Evolutionary conservation across 2,113 vertebrate genomes (phyloP).

Genomic region (Perccottus glenii): DNA sequence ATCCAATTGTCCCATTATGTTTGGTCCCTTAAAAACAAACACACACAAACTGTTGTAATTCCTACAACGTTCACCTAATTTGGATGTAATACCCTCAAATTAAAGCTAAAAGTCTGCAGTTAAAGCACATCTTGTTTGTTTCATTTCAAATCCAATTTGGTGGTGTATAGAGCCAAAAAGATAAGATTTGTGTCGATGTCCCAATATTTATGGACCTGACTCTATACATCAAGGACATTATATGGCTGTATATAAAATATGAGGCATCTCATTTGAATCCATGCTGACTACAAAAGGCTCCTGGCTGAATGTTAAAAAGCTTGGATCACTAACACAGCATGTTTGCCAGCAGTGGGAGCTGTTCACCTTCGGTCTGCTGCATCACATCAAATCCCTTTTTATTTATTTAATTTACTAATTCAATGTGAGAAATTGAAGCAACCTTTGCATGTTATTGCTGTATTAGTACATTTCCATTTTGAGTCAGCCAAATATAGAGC

Average conservation of each 20-base stretch:
- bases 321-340: background rate
- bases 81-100: too few species aligned
- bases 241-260: background rate
- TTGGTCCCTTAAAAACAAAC: too few species aligned
- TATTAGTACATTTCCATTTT: conserved; percentile 19
- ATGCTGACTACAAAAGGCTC: background rate
- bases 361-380: conserved; percentile 39
- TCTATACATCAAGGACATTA: too few species aligned
- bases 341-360: conserved; percentile 70
- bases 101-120: too few species aligned
- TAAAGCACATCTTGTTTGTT: too few species aligned
- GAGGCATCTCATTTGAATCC: background rate
- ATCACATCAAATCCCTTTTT: conserved; percentile 10
- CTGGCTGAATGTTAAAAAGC: background rate
- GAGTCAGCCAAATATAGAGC: conserved; percentile 1
- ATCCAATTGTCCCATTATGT: too few species aligned
- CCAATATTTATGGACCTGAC: too few species aligned
- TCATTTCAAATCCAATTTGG: too few species aligned
- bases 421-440: conserved; percentile 30
- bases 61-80: too few species aligned
- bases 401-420: conserved; percentile 39
- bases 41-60: too few species aligned
- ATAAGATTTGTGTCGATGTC: too few species aligned
- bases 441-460: conserved; percentile 44
- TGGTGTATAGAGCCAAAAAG: too few species aligned